A percentile compares a stretch with the other conserved stretches of the same genome.
Evolutionary conservation across 2,888 invertebrate genomes (phyloP).

Genomic region (Drosophila gaucha): DNA sequence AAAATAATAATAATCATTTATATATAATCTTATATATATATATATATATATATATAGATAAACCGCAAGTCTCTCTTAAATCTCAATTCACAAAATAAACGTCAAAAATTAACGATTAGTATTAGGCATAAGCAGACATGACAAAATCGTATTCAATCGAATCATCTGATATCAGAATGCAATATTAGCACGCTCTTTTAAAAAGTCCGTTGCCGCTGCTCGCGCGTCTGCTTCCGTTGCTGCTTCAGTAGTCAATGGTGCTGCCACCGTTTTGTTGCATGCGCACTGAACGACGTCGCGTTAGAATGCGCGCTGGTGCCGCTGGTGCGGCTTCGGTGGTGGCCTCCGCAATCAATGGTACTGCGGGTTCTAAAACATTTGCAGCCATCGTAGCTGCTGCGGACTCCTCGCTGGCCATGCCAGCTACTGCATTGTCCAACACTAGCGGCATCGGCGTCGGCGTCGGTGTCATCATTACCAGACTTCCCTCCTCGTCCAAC

Average conservation of each 20-base stretch:
- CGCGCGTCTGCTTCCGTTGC: not conserved
- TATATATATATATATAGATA: slow-evolving; percentile 24
- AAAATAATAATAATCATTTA: slow-evolving; percentile 33
- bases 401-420: slow-evolving; percentile 74
- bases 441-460: slow-evolving; percentile 46
- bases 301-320: slow-evolving; percentile 72
- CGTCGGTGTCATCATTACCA: slow-evolving; percentile 21
- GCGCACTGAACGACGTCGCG: slow-evolving; percentile 79
- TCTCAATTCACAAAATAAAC: slow-evolving; percentile 63
- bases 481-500: slow-evolving; percentile 59
- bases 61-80: slow-evolving; percentile 69
- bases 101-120: slow-evolving; percentile 46
- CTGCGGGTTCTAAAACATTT: slow-evolving; percentile 22
- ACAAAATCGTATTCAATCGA: slow-evolving; percentile 29
- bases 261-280: slow-evolving; percentile 75
- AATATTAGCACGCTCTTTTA: slow-evolving; percentile 24
- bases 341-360: slow-evolving; percentile 28
- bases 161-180: slow-evolving; percentile 21
- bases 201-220: slow-evolving; percentile 21
- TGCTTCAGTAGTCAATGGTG: slow-evolving; percentile 58
- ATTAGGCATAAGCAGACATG: slow-evolving; percentile 40
- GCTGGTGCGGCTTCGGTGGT: slow-evolving; percentile 16
- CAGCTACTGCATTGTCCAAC: slow-evolving; percentile 72
- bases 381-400: slow-evolving; percentile 31
- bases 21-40: slow-evolving; percentile 24